phyloP scores from a whole-genome alignment of 2,113 vertebrate species.

The Indicator indicator region DNA sequence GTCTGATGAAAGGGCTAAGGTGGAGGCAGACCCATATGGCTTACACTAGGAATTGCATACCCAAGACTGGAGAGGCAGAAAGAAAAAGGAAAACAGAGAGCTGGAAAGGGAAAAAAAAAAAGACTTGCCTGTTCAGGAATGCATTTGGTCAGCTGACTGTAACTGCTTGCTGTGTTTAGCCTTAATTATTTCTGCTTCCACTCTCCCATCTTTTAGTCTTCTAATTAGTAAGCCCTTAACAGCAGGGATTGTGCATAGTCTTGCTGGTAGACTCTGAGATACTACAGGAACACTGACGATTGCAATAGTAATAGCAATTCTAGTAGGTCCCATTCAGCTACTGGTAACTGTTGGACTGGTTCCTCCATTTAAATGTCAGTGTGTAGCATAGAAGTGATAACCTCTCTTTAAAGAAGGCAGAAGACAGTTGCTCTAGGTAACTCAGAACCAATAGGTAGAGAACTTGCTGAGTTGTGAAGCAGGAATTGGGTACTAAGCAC shows the following conservation, averaged over 20 bases:
- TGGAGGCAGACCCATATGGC: neutral
- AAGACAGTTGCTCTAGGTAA: neutral
- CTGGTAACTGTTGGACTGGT: neutral
- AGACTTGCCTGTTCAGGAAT: neutral
- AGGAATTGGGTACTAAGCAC: neutral
- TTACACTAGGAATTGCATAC: neutral
- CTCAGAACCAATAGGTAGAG: neutral
- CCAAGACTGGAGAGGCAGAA: neutral
- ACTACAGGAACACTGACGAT: neutral
- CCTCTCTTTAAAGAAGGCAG: neutral
- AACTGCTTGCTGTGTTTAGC: neutral
- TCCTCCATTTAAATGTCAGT: neutral
- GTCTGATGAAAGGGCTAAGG: neutral
- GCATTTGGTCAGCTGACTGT: neutral
- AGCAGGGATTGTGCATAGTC: neutral
- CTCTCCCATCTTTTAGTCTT: neutral
- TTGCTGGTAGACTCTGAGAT: neutral
- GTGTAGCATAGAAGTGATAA: neutral
- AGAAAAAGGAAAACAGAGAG: neutral
- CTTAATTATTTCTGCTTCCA: neutral
- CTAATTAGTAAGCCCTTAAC: neutral
- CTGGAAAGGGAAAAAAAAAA: neutral
- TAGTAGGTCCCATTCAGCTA: neutral
- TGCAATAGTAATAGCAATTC: neutral
- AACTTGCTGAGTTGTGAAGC: neutral